Base-by-base conservation (phyloP, 2,797 vertebrate genomes). In the Coranthus polyacanthus region DNA sequence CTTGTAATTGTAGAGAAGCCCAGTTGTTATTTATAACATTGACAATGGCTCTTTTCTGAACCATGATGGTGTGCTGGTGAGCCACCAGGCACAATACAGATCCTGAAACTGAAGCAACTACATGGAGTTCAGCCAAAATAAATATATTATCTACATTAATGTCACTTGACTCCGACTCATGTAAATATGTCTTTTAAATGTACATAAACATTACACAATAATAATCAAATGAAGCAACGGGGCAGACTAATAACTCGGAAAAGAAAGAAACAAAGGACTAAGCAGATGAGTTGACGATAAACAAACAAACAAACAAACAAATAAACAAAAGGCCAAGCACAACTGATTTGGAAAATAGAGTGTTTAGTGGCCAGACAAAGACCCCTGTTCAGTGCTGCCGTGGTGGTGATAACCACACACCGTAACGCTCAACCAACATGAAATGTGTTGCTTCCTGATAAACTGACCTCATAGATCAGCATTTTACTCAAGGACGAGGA, bases 391-490 rank as follows among this genome's bases (percentile, higher is more conserved):
- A 26, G 5, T 10, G 2, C 16, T n/a, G 10, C 13, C 21, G 0
- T 50, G 11, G 7, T 51, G n/a, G n/a, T 46, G 51, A 62, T 34
- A 34, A 38, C n/a, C 13, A 15, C 29, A 20, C 11, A 34, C 46
- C 54, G 20, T 46, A 7, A 12, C 22, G 11, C 22, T 36, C 15
- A 32, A 36, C 29, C 17, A 45, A 36, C 10, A 46, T 26, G 6
- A 10, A 37, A 26, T 29, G 18, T 20, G 16, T 58, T 15, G 10
- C 38, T 32, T 52, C 26, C n/a, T n/a, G 22, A 8, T 43, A n/a
- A 49, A 54, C 24, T 54, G 12, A 43, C 38, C 37, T 12, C 6
- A 12, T 11, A 29, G 13, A 12, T 17, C 3, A 12, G 12, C 13
- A 24, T 37, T 47, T 13, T 39, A 17, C 9, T n/a, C 2, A 18